phyloP scores from a whole-genome alignment of 2,113 vertebrate genomes.

The Eretmodus cyanostictus region DNA sequence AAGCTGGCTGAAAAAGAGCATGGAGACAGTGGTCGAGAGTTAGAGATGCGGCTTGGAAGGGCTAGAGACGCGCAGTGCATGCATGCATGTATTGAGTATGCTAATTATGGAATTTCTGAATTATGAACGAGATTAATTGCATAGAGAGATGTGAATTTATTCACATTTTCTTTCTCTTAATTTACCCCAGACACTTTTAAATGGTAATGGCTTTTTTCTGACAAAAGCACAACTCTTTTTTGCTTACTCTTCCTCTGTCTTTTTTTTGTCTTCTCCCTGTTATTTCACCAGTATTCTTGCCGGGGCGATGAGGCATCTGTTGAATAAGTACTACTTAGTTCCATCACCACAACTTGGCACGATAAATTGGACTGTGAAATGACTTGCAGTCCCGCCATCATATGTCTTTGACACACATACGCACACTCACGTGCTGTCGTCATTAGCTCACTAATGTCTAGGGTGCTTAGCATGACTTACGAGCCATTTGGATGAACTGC shows the following conservation, averaged over 20 bases:
- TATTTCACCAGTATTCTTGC: neutral
- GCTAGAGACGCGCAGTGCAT: neutral
- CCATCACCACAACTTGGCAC: slow-evolving; percentile 2
- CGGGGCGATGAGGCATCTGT: neutral
- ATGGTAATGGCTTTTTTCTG: slow-evolving; percentile 18
- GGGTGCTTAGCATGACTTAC: slow-evolving; percentile 45
- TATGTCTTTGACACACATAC: slow-evolving; percentile 8
- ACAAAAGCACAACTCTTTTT: neutral
- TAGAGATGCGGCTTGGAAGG: neutral
- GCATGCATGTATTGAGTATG: slow-evolving; percentile 33
- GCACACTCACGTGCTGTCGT: neutral
- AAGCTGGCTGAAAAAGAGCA: slow-evolving; percentile 10
- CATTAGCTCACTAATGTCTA: slow-evolving; percentile 50
- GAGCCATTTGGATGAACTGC: slow-evolving; percentile 17
- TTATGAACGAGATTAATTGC: slow-evolving; percentile 68
- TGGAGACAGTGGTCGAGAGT: neutral
- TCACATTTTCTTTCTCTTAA: slow-evolving; percentile 11
- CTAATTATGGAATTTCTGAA: slow-evolving; percentile 57
- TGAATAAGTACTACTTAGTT: slow-evolving; percentile 1
- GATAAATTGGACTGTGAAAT: neutral
- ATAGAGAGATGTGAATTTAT: slow-evolving; percentile 37
- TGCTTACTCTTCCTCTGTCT: neutral
- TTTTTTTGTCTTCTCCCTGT: neutral
- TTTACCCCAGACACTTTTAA: slow-evolving; percentile 33
- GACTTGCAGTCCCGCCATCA: neutral